A percentile compares a stretch with the other conserved stretches of the same genome.
Conservation (phyloP, 2,113 vertebrate species). For the Zapus hudsonius region DNA sequence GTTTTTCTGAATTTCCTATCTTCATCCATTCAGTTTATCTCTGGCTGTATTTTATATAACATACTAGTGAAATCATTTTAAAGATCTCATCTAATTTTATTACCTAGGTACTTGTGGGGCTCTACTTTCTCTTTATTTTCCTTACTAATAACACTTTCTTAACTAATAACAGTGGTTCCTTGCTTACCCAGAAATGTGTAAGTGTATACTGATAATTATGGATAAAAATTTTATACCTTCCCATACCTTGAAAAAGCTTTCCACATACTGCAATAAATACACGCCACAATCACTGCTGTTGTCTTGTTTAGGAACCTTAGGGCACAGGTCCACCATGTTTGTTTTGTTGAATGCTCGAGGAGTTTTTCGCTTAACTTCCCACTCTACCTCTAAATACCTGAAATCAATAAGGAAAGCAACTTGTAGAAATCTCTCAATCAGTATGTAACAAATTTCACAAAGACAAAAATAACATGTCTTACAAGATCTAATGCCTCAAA, state of each 20-base stretch:
- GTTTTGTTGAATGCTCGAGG: slow-evolving; percentile 89
- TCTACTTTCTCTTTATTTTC: background rate
- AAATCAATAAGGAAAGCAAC: slow-evolving; percentile 59
- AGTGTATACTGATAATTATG: background rate
- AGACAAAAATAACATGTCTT: slow-evolving; percentile 20
- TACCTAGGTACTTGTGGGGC: background rate
- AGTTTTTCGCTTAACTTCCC: slow-evolving; percentile 91
- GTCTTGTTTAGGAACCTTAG: slow-evolving; percentile 95
- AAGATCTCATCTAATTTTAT: background rate
- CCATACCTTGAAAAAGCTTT: slow-evolving; percentile 95
- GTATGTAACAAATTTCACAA: slow-evolving; percentile 53
- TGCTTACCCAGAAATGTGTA: background rate
- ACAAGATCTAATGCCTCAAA: slow-evolving; percentile 2
- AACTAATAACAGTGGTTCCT: too few relatives aligned
- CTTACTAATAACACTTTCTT: slow-evolving; percentile 32
- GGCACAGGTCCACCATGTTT: slow-evolving; percentile 90
- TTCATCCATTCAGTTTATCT: slow-evolving; percentile 30
- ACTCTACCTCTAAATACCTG: slow-evolving; percentile 96
- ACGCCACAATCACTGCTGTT: slow-evolving; percentile 98
- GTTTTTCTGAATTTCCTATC: background rate
- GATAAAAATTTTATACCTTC: slow-evolving; percentile 22
- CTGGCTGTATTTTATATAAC: slow-evolving; percentile 19
- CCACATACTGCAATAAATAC: slow-evolving; percentile 96
- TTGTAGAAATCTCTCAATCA: background rate
- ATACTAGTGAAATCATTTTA: slow-evolving; percentile 30